Percentiles rank a stretch among this genome's conserved stretches.
Conservation (phyloP, 92 coral and sea anemone species). For the Epizoanthus scotinus region DNA sequence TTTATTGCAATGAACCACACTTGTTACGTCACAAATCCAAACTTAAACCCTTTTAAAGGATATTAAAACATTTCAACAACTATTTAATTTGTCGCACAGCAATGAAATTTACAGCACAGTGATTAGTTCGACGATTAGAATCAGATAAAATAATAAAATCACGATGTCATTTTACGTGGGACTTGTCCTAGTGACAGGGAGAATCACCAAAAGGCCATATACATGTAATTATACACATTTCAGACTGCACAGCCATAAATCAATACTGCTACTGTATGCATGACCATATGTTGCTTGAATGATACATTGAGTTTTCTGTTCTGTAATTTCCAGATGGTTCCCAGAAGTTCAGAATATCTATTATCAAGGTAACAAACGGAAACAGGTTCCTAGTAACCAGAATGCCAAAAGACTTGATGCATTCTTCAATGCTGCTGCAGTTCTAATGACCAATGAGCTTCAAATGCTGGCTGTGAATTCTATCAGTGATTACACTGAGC, state of each 20-base stretch:
- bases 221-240: too few species aligned
- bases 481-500: slow-evolving; percentile 84
- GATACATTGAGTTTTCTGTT: neutral
- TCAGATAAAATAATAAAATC: too few species aligned
- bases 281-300: neutral
- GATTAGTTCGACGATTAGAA: too few species aligned
- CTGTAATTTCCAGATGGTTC: slow-evolving; percentile 77
- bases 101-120: too few species aligned
- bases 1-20: too few species aligned
- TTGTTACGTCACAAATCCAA: too few species aligned
- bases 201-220: too few species aligned
- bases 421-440: slow-evolving; percentile 97
- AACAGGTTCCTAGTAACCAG: slow-evolving; percentile 98
- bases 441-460: slow-evolving; percentile 95
- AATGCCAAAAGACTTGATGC: slow-evolving; percentile 94
- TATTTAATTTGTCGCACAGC: too few species aligned
- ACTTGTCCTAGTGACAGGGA: too few species aligned
- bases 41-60: too few species aligned
- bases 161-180: too few species aligned
- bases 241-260: neutral
- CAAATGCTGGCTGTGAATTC: slow-evolving; percentile 93
- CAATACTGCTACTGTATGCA: neutral
- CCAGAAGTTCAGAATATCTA: slow-evolving; percentile 99
- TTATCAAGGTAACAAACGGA: slow-evolving; percentile 99
- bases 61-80: too few species aligned